Conservation (phyloP, 2,113 vertebrate genomes). For the Indri indri region DNA sequence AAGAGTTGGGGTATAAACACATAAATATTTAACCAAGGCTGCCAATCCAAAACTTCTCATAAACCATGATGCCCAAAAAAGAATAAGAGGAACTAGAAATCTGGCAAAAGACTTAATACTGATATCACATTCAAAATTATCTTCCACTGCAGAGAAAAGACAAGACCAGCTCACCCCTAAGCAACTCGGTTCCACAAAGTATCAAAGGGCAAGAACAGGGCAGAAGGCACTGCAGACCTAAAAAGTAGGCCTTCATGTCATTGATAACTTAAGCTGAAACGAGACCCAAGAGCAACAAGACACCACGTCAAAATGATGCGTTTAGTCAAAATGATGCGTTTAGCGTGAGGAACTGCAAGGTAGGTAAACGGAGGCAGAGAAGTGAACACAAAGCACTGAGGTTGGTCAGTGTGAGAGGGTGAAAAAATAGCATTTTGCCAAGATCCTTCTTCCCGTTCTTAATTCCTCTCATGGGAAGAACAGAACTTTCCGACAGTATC, state of each 20-base stretch:
- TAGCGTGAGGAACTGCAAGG: background rate
- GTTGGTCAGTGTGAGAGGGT: background rate
- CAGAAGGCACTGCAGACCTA: background rate
- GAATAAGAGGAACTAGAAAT: background rate
- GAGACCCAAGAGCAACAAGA: background rate
- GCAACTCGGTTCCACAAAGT: background rate
- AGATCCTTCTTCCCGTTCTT: conserved; percentile 54
- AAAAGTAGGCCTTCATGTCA: background rate
- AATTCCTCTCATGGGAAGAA: conserved; percentile 70
- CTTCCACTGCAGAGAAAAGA: background rate
- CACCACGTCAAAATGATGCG: background rate
- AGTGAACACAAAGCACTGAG: background rate
- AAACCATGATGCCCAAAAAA: background rate
- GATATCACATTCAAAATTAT: background rate
- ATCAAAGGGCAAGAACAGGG: background rate
- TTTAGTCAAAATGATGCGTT: background rate
- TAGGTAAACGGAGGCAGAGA: background rate
- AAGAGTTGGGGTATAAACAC: background rate
- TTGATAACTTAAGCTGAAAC: background rate
- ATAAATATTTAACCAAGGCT: background rate
- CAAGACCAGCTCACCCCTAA: background rate
- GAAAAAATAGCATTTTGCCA: background rate
- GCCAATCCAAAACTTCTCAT: background rate
- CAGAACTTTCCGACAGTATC: conserved; percentile 67
- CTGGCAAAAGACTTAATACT: background rate